phyloP scores from a whole-genome alignment of 2,797 vertebrate genomes.

The Phalloptychus januarius region DNA sequence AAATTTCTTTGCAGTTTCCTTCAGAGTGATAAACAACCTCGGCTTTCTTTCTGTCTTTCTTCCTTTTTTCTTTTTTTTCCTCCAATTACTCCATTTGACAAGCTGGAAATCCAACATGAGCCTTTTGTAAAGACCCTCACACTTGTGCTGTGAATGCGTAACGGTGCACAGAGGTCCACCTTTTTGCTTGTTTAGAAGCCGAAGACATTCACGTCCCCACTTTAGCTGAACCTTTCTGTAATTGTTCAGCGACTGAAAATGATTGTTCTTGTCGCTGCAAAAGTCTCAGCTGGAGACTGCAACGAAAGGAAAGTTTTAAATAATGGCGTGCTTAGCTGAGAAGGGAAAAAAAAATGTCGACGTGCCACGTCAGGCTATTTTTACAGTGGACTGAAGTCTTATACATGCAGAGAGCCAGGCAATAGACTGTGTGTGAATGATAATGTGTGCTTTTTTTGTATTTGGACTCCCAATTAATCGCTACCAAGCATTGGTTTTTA shows the following conservation, averaged over 20 bases:
- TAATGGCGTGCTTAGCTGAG: constrained; percentile 65
- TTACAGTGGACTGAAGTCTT: constrained; percentile 42
- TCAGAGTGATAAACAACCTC: neutral
- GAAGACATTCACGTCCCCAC: constrained; percentile 28
- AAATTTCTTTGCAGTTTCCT: constrained; percentile 14
- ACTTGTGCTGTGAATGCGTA: constrained; percentile 20
- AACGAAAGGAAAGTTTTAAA: constrained; percentile 26
- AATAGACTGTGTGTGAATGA: constrained; percentile 51
- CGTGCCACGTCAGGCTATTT: constrained; percentile 52
- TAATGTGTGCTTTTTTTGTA: constrained; percentile 39
- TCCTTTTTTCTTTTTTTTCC: neutral
- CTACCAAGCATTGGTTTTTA: constrained; percentile 31
- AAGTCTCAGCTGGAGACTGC: constrained; percentile 31
- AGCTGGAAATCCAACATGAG: constrained; percentile 18
- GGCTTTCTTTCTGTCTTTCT: neutral
- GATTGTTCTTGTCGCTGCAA: constrained; percentile 50
- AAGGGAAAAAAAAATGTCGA: constrained; percentile 44
- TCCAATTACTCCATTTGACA: constrained; percentile 24
- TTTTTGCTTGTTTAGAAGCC: constrained; percentile 5
- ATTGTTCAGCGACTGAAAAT: constrained; percentile 15
- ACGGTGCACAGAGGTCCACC: constrained; percentile 29
- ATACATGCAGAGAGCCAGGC: constrained; percentile 42
- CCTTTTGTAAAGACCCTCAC: constrained; percentile 4
- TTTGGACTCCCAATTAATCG: constrained; percentile 40
- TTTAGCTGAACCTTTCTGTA: constrained; percentile 28